Conservation (phyloP, 1,140 invertebrate species). For the Apis dorsata region DNA sequence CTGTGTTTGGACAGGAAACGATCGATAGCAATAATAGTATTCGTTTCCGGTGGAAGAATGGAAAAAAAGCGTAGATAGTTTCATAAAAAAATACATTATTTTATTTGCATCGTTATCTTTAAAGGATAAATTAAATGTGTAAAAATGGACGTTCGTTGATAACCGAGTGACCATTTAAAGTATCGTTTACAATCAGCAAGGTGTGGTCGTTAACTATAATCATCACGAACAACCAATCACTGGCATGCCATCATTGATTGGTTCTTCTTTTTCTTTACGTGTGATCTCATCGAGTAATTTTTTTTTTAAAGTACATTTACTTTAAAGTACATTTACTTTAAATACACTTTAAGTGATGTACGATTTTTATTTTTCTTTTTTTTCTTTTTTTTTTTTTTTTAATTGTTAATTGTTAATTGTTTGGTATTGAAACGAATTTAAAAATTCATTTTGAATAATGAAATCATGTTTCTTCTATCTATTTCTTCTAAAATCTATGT, state of each 20-base stretch:
- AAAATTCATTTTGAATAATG: neutral
- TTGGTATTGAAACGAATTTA: neutral
- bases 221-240: conserved; percentile 21
- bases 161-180: conserved; percentile 21
- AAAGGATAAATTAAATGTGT: neutral
- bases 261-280: neutral
- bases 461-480: neutral
- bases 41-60: neutral
- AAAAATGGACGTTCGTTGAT: neutral
- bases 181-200: conserved; percentile 1
- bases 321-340: neutral
- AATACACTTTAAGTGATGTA: neutral
- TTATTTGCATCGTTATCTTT: neutral
- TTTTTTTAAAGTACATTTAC: neutral
- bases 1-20: neutral
- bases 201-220: conserved; percentile 16
- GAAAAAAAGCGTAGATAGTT: neutral
- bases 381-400: too few relatives aligned
- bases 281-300: conserved; percentile 11
- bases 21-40: neutral
- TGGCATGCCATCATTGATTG: conserved; percentile 10
- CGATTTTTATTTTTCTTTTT: too few relatives aligned
- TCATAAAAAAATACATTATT: neutral
- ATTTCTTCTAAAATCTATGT: neutral
- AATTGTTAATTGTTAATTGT: neutral